Base-by-base conservation (phyloP, 2,797 vertebrate genomes). In the Alcedo atthis region DNA sequence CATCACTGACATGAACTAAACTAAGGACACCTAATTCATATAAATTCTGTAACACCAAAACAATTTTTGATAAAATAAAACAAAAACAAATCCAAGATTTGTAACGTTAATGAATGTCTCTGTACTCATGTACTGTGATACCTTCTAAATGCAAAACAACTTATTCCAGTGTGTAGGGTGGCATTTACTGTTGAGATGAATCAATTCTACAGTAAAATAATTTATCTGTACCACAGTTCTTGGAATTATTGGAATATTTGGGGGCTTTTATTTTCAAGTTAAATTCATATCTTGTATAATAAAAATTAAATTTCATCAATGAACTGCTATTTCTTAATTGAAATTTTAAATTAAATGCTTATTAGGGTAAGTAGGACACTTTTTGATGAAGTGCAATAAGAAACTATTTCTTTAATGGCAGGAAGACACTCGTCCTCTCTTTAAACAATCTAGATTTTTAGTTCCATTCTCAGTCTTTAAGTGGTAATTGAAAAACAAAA, bases 401-500 rank as follows among this genome's bases (percentile, higher is more conserved):
- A 77, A 85, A 55, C 24, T 81, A 71, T 51, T 79, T 83, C 18
- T 16, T 37, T 37, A 63, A 86, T 73, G 78, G 49, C 66, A 22
- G 14, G 7, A 67, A 14, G 14, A 77, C 24, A 6, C 30, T 32
- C n/a, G 12, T 59, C 67, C 33, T 20, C 42, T 57, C 17, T 89
- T 89, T 85, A 81, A 81, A 66, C 30, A 90, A 71, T 84, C 24
- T 73, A 55, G 32, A 37, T 43, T 92, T 94, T 97, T 69, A 51
- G 15, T 45, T 94, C 54, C 28, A 87, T 33, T 88, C 35, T 89
- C 61, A 89, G 37, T 63, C 33, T 48, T n/a, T 53, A 58, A 64
- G 19, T 20, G 54, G 6, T 14, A 81, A 84, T 55, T 58, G 57
- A 91, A 93, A 66, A 37, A 37, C 37, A 37, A 37, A 37, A 37